A percentile compares a stretch with the other conserved stretches of the same genome.
Evolutionary conservation across 2,797 vertebrate species (phyloP).

Genomic region (Clarias platycephalus): DNA sequence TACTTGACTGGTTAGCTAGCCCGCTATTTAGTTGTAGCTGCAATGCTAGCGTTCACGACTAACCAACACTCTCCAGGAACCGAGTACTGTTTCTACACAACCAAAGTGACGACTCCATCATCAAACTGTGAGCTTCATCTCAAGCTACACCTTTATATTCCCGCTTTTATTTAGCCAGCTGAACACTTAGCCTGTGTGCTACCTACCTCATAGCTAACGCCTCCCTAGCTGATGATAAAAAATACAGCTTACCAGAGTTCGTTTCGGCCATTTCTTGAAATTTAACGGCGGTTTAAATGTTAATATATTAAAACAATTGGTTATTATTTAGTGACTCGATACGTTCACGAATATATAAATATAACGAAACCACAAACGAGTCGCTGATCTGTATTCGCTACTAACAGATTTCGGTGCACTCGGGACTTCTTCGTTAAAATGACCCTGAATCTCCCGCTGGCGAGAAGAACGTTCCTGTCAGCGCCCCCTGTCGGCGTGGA

Average conservation of each 20-base stretch:
- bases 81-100: neutral
- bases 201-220: neutral
- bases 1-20: neutral
- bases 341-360: neutral
- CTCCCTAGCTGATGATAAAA: constrained; percentile 14
- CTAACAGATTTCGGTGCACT: constrained; percentile 23
- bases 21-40: neutral
- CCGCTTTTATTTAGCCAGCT: too few species aligned
- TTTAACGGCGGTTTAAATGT: neutral
- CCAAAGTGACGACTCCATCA: neutral
- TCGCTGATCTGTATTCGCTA: neutral
- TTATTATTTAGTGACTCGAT: neutral
- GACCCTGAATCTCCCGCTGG: constrained; percentile 42
- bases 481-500: constrained; percentile 23
- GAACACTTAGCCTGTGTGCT: neutral
- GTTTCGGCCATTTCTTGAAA: constrained; percentile 57
- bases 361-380: neutral
- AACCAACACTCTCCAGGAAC: neutral
- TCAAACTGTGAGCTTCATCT: too few species aligned
- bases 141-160: too few species aligned
- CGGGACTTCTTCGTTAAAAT: constrained; percentile 57
- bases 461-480: too few species aligned
- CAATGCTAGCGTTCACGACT: neutral
- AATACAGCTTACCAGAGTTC: constrained; percentile 50
- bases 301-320: neutral